phyloP scores from a whole-genome alignment of 2,113 vertebrate species.

The Barbus barbus region DNA sequence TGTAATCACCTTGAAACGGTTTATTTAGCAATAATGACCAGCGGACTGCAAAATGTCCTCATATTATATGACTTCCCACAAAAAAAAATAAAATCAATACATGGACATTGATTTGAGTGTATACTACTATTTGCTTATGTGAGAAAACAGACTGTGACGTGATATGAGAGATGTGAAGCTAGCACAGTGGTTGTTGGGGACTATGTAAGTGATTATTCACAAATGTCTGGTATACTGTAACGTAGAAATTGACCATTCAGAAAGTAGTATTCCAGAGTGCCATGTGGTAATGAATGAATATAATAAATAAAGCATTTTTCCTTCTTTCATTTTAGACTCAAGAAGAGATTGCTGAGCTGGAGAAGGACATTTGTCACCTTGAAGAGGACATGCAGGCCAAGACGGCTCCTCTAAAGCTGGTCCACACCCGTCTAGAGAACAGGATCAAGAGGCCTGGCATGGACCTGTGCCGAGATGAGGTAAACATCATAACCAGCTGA shows the following conservation, averaged over 20 bases:
- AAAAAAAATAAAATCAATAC: conserved; percentile 22
- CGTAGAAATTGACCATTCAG: neutral
- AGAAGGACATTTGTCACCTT: conserved; percentile 80
- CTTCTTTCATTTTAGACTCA: conserved; percentile 57
- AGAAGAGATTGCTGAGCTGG: conserved; percentile 83
- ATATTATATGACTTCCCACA: neutral
- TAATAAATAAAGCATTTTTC: neutral
- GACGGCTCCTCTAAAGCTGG: conserved; percentile 81
- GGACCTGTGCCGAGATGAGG: conserved; percentile 91
- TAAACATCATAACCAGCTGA: conserved; percentile 53
- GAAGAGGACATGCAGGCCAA: conserved; percentile 82
- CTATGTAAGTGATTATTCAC: neutral
- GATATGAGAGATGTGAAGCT: neutral
- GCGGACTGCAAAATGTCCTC: neutral
- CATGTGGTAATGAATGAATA: neutral
- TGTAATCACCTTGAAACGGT: no score
- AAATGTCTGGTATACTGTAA: neutral
- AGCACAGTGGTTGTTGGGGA: neutral
- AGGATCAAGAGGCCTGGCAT: conserved; percentile 78
- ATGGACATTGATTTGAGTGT: neutral
- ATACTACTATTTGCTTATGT: neutral
- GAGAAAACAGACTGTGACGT: no score
- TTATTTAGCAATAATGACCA: neutral
- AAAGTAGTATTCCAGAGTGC: neutral
- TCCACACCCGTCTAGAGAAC: conserved; percentile 90